Conservation (phyloP, 2,888 invertebrate genomes). For the Melieria crassipennis region DNA sequence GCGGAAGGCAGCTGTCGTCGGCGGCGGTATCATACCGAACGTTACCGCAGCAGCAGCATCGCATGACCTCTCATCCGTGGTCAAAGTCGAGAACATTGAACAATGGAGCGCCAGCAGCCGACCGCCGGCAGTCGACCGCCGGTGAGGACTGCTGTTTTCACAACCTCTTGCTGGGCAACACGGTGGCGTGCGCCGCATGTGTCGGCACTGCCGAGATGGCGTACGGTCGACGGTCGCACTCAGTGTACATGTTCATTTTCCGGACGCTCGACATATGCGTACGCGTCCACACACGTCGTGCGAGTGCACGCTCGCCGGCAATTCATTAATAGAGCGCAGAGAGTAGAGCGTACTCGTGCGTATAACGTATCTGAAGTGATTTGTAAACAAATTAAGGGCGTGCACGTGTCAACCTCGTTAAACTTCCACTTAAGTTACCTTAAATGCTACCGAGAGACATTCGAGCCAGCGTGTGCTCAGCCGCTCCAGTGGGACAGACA, state of each 20-base stretch:
- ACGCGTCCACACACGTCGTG: background rate
- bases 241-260: too few relatives aligned
- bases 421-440: conserved; percentile 55
- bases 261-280: background rate
- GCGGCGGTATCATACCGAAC: conserved; percentile 16
- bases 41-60: conserved; percentile 25
- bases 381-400: conserved; percentile 66
- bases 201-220: background rate
- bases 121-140: conserved; percentile 8
- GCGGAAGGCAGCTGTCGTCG: conserved; percentile 11
- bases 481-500: background rate
- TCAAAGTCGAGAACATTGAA: conserved; percentile 18
- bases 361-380: conserved; percentile 64
- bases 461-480: conserved; percentile 6
- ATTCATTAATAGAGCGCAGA: conserved; percentile 33
- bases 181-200: conserved; percentile 16
- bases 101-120: conserved; percentile 25
- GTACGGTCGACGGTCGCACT: too few relatives aligned
- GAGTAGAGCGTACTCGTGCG: conserved; percentile 37
- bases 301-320: conserved; percentile 16
- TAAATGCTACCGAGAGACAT: conserved; percentile 27
- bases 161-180: conserved; percentile 19
- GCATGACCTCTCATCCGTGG: conserved; percentile 28
- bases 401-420: conserved; percentile 65
- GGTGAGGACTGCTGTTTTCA: background rate